A percentile compares a stretch with the other conserved stretches of the same genome.
phyloP scores from a whole-genome alignment of 2,888 invertebrate species.

The Ornithoptera priamus region DNA sequence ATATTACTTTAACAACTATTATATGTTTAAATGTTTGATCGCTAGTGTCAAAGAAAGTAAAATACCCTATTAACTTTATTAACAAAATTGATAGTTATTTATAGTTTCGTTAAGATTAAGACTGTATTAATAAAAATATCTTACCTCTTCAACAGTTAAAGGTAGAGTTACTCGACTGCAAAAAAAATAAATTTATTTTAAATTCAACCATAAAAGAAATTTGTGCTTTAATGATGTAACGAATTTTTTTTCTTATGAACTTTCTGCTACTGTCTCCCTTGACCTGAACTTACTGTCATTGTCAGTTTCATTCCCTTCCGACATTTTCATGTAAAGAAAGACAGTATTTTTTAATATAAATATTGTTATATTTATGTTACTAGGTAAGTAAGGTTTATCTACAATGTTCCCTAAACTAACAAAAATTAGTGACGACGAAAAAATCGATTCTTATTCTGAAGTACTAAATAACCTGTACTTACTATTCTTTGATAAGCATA shows the following conservation, averaged over 20 bases:
- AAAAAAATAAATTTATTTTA: constrained; percentile 50
- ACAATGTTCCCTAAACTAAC: neutral
- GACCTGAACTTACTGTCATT: constrained; percentile 64
- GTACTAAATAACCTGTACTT: constrained; percentile 77
- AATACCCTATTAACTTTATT: no score
- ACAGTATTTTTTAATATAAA: constrained; percentile 18
- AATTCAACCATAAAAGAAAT: constrained; percentile 10
- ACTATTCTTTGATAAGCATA: constrained; percentile 87
- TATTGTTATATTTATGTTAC: constrained; percentile 9
- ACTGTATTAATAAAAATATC: constrained; percentile 42
- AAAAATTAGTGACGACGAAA: constrained; percentile 44
- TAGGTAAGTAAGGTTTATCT: neutral
- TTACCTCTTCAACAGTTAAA: constrained; percentile 97
- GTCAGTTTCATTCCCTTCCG: constrained; percentile 44
- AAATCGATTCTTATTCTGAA: constrained; percentile 73
- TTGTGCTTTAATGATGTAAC: constrained; percentile 7
- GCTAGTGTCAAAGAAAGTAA: no score
- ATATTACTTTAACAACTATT: no score
- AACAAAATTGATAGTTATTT: neutral
- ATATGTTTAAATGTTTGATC: no score
- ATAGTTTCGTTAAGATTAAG: neutral
- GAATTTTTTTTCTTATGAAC: constrained; percentile 21
- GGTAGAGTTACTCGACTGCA: constrained; percentile 97
- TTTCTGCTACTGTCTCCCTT: constrained; percentile 55
- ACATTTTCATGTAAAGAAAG: constrained; percentile 28